Evolutionary conservation across 1,140 invertebrate species (phyloP).

Genomic region (Drosophila albomicans): DNA sequence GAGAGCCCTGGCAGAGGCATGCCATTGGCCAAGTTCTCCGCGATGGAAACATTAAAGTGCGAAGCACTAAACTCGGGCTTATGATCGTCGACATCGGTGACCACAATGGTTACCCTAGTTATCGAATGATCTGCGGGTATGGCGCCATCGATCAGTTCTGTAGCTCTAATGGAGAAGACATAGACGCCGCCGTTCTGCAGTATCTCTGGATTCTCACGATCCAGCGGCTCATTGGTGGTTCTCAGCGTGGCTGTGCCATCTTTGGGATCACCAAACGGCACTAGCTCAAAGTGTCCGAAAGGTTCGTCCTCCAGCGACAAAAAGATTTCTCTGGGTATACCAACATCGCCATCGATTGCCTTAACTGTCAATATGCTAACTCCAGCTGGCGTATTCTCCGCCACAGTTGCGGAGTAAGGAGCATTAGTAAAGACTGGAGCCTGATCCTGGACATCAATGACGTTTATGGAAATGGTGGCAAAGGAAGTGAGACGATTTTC

Average conservation of each 20-base stretch:
- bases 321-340: constrained; percentile 88
- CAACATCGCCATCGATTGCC: constrained; percentile 91
- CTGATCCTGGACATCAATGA: constrained; percentile 93
- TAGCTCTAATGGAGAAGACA: constrained; percentile 90
- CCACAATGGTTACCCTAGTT: constrained; percentile 91
- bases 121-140: constrained; percentile 89
- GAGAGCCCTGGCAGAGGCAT: constrained; percentile 90
- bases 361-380: constrained; percentile 88
- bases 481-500: constrained; percentile 87
- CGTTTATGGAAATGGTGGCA: constrained; percentile 90
- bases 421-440: constrained; percentile 92
- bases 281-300: constrained; percentile 89
- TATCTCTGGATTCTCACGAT: constrained; percentile 90
- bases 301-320: constrained; percentile 89
- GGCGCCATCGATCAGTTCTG: constrained; percentile 90
- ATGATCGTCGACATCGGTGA: constrained; percentile 94
- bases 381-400: constrained; percentile 89
- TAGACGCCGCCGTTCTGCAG: constrained; percentile 92
- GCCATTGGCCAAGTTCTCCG: constrained; percentile 91
- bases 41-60: constrained; percentile 89
- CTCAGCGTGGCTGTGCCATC: constrained; percentile 87
- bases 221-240: constrained; percentile 88
- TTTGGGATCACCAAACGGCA: constrained; percentile 85
- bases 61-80: constrained; percentile 90
- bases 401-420: constrained; percentile 90